Conservation (phyloP, 2,888 invertebrate genomes). For the Eupithecia insigniata region DNA sequence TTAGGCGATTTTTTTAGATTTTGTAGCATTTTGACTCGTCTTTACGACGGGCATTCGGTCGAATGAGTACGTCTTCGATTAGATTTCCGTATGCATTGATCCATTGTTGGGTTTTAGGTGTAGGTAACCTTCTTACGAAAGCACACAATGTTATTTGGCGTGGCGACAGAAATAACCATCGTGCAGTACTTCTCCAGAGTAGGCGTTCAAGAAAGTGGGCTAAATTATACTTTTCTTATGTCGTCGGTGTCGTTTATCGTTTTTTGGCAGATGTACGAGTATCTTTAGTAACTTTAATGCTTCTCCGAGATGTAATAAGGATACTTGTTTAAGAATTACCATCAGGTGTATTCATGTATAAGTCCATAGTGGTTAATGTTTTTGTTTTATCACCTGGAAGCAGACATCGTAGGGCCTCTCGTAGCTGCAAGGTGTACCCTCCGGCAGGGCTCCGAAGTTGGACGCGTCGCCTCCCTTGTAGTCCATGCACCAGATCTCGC, state of each 20-base stretch:
- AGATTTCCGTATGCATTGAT: background rate
- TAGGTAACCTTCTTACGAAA: background rate
- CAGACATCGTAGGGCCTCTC: constrained; percentile 72
- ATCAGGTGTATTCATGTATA: background rate
- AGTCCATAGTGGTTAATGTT: background rate
- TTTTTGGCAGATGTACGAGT: too few species aligned
- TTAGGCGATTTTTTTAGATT: background rate
- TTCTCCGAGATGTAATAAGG: too few species aligned
- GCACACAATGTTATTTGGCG: too few species aligned
- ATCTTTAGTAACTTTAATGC: too few species aligned
- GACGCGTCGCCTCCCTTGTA: constrained; percentile 69
- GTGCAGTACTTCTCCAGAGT: too few species aligned
- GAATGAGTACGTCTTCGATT: background rate
- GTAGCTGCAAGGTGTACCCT: constrained; percentile 75
- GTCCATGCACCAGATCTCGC: constrained; percentile 75
- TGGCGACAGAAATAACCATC: too few species aligned
- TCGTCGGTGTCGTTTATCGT: background rate
- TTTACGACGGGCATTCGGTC: background rate
- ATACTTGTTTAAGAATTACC: background rate
- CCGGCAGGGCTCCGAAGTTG: constrained; percentile 67
- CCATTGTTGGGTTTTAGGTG: background rate
- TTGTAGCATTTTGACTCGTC: background rate
- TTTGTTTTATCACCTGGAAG: constrained; percentile 62
- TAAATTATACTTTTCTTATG: background rate
- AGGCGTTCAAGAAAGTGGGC: background rate